Evolutionary conservation across 2,113 vertebrate species (phyloP), one percentile per base, ranked within the genome.

Genomic region (Microcebus jonahi): DNA sequence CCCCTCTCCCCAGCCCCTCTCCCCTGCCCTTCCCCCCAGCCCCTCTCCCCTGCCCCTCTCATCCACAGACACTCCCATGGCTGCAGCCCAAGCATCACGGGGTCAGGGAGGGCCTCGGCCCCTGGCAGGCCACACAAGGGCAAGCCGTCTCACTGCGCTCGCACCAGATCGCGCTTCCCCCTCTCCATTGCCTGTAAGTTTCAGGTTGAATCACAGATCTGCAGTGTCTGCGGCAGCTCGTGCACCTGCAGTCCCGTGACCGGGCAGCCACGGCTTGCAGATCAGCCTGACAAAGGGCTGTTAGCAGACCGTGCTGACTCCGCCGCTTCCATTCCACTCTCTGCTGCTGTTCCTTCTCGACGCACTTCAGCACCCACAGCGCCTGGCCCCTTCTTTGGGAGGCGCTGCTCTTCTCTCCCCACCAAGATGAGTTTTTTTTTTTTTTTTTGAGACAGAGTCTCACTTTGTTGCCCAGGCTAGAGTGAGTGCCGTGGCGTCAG

Each of bases 301-400:
- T 29, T 3, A 4, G 59, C 27, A n/a, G 53, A 61, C n/a, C 3
- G 0, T 9, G 2, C 48, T 8, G 23, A 12, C 68, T 17, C 12
- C 2, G 1, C 17, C 1, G 11, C 45, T 17, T 12, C 42, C 34
- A 0, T 1, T 5, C 25, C n/a, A 15, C 25, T 14, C 34, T 2
- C 34, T 13, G 18, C n/a, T 0, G 2, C 21, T 1, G 2, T 4
- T 45, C 45, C 23, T 45, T 48, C 34, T 11, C 6, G 2, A 34
- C 3, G 39, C 3, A 3, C 11, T 18, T 63, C 61, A 13, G 25
- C 27, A 29, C 12, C 25, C 25, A 29, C 25, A 29, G 61, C 25
- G 5, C 0, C 61, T 6, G 61, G 12, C 9, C 9, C 7, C 18
- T 53, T 29, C 39, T 42, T 11, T n/a, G 2, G 45, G 36, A 53